Base-by-base conservation (phyloP, 2,888 invertebrate species). In the Mesodorylaimus sp. region DNA sequence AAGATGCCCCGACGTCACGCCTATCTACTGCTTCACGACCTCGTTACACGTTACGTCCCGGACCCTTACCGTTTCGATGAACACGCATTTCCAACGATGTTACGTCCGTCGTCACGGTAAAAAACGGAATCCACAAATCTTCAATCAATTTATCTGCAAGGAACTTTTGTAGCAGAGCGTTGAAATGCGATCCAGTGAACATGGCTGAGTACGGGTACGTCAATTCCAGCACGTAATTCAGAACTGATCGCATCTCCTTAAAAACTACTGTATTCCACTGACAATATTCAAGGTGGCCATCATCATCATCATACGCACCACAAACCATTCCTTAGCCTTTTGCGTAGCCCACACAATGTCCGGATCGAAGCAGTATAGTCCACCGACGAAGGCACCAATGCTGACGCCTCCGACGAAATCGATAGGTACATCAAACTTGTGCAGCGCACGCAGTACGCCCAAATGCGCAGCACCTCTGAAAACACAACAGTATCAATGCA, bases 381-480 rank as follows among this genome's bases (percentile, higher is more conserved):
- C 95, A 0, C 95, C 93, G 80, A 99, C 89, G 62, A 99, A 81
- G 0, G 95, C 87, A 13, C 97, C 95, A 58, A 97, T 97, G 63
- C 91, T 93, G 13, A 93, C 93, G 1, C 97, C 97, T 1, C 95
- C 97, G 1, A 99, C 86, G 83, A 97, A 91, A 68, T 99, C 97
- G 52, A 99, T 87, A 0, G 97, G 97, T 59, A 99, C 91, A 5
- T 91, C 91, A 7, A 87, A 86, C 67, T 97, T 89, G 72, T 80
- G 80, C 68, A 97, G 83, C 2, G 95, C 85, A 64, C 85, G 82
- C 47, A 97, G 79, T 81, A 97, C 88, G 54, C 97, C 97, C 46
- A 97, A 81, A 66, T 99, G 97, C 1, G 97, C 88, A 0, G 91
- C 85, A 1, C 97, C 97, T 52, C 95, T 72, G 59, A 3, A 60